These are phyloP conservation scores for Lamprologus sp. DNA, from an alignment of 2,113 vertebrate genomes.

Conservation along the genomic window DNA sequence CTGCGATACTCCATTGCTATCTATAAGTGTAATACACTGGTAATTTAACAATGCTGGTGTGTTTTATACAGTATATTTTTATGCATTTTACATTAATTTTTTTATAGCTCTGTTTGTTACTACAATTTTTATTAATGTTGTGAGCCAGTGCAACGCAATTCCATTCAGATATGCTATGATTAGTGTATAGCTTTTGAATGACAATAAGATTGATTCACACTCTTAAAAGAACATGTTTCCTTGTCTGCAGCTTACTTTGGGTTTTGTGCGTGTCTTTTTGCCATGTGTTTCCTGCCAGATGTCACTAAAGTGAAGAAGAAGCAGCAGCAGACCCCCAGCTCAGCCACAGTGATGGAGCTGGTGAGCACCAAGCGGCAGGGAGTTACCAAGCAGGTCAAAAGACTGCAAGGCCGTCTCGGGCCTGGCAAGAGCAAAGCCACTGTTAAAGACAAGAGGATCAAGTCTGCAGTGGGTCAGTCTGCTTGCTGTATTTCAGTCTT, in stretches of 20 bases:
- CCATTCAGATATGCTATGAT: background rate
- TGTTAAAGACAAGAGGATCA: constrained; percentile 69
- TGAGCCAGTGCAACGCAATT: rapidly evolving
- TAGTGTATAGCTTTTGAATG: background rate
- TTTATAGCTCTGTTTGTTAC: background rate
- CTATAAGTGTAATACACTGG: background rate
- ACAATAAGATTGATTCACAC: background rate
- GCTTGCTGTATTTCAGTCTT: background rate
- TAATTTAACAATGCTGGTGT: background rate
- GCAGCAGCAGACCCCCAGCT: constrained; percentile 20
- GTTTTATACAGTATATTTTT: background rate
- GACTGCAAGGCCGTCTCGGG: constrained; percentile 49
- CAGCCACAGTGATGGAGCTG: constrained; percentile 34
- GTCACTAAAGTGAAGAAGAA: background rate
- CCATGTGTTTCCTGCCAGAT: background rate
- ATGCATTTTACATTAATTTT: background rate
- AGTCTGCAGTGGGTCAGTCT: constrained; percentile 65
- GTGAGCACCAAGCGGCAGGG: constrained; percentile 64
- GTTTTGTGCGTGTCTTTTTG: rapidly evolving
- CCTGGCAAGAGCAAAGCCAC: constrained; percentile 58
- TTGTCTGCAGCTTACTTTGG: background rate
- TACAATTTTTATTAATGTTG: background rate
- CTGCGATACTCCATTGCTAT: background rate
- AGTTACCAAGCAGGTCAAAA: constrained; percentile 55
- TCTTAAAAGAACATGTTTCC: background rate